Base-by-base conservation (phyloP, 2,113 vertebrate genomes). In the Pseudorectes ferrugineus region DNA sequence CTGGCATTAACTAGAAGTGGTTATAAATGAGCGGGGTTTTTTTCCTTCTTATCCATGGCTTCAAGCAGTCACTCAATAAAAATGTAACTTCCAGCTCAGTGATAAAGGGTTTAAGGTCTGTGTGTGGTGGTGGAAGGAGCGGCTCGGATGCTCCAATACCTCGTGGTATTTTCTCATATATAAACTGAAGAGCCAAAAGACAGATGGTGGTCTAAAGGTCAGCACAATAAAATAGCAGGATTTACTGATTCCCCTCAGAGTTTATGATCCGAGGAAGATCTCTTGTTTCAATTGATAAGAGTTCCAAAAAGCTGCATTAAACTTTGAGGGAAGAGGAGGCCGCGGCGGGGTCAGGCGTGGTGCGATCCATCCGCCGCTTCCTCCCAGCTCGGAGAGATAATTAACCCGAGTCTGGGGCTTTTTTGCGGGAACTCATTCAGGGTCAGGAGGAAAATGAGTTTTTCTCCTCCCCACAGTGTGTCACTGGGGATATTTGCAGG, bases 131-230 rank as follows among this genome's bases (percentile, higher is more conserved):
- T 66, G 85, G 62, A 73, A 71, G 72, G 86, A 74, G 33, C 10
- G 15, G 54, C 63, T 52, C 10, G 14, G 84, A 29, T 28, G 88
- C 71, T 15, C 55, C 80, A 45, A 6, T 25, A 11, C 48, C 1
- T 52, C 10, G 1, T n/a, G 83, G 5, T 72, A 29, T 75, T 66
- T 68, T n/a, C 77, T 73, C 76, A 35, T 33, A 1, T 17, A 48
- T 22, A 78, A 89, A 75, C 80, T 3, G 23, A 35, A 23, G 66
- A 89, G 58, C 49, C 40, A 52, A 79, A 72, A 81, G 74, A 28
- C 83, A 88, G 81, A 92, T 54, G 33, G 33, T 57, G 58, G 70
- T 72, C 85, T 89, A 93, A 94, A 96, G 89, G 96, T 89, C 90
- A 88, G 70, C 19, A 21, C 45, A 43, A 61, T 76, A 68, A 88